phyloP scores from a whole-genome alignment of 2,113 vertebrate species.

The Tychaedon coryphoeus region DNA sequence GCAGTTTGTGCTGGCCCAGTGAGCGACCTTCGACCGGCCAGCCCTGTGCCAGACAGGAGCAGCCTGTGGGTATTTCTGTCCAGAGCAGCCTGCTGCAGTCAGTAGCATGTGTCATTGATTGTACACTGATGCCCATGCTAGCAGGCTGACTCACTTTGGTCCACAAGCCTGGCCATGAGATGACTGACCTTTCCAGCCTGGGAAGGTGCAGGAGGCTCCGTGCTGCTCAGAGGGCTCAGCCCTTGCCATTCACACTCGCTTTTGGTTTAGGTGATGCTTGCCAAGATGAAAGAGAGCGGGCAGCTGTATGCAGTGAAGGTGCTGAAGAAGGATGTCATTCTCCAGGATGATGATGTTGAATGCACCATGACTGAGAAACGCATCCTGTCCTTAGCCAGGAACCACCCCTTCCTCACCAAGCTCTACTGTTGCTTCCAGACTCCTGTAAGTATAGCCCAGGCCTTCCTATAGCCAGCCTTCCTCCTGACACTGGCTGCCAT shows the following conservation, averaged over 20 bases:
- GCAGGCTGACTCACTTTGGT: neutral
- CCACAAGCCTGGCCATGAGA: neutral
- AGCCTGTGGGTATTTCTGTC: neutral
- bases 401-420: constrained; percentile 95
- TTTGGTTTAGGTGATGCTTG: constrained; percentile 89
- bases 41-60: neutral
- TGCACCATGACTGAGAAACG: constrained; percentile 98
- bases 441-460: constrained; percentile 73
- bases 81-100: neutral
- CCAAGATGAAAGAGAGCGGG: constrained; percentile 81
- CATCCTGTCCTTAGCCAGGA: constrained; percentile 87
- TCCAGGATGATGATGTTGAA: constrained; percentile 96
- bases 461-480: neutral
- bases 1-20: neutral
- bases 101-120: neutral
- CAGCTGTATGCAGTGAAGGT: constrained; percentile 93
- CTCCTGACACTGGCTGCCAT: neutral
- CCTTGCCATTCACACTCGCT: neutral
- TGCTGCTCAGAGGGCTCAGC: neutral
- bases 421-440: constrained; percentile 98
- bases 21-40: neutral
- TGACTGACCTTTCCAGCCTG: neutral
- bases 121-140: neutral
- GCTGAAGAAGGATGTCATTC: constrained; percentile 95
- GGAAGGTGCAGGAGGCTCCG: neutral